These are phyloP conservation scores for Magallana ariakensis DNA, from an alignment of 1,140 invertebrate genomes.

Conservation along the genomic window DNA sequence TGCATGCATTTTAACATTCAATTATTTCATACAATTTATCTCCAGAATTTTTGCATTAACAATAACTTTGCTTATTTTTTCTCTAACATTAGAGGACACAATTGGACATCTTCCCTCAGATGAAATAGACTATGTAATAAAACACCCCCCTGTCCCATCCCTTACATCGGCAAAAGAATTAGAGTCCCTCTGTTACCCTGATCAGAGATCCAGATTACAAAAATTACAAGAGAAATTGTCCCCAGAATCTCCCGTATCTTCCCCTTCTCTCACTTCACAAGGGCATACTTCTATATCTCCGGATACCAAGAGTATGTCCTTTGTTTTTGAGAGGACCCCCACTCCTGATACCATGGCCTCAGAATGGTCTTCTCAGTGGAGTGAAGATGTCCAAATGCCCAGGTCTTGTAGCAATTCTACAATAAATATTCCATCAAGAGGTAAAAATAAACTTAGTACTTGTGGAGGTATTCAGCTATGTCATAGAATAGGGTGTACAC, in stretches of 20 bases:
- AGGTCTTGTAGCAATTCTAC: conserved; percentile 20
- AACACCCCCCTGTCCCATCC: neutral
- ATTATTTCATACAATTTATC: too few species aligned
- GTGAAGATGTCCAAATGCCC: conserved; percentile 26
- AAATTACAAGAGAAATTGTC: neutral
- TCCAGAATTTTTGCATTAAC: too few species aligned
- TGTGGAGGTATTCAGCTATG: neutral
- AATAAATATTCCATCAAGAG: conserved; percentile 8
- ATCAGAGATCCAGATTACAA: conserved; percentile 18
- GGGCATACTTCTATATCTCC: neutral
- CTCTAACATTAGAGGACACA: conserved; percentile 15
- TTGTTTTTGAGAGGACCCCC: neutral
- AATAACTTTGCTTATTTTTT: neutral
- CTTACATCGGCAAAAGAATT: neutral
- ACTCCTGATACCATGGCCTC: conserved; percentile 16
- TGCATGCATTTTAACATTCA: too few species aligned
- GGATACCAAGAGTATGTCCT: neutral
- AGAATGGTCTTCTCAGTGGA: conserved; percentile 12
- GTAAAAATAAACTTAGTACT: neutral
- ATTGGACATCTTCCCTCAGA: conserved; percentile 33
- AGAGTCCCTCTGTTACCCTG: neutral
- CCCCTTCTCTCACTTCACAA: conserved; percentile 12
- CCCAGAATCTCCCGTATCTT: neutral
- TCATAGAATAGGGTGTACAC: neutral
- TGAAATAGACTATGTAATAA: neutral